Evolutionary conservation across 64 coral and sea anemone genomes (phyloP).

Genomic region (Porites lutea): DNA sequence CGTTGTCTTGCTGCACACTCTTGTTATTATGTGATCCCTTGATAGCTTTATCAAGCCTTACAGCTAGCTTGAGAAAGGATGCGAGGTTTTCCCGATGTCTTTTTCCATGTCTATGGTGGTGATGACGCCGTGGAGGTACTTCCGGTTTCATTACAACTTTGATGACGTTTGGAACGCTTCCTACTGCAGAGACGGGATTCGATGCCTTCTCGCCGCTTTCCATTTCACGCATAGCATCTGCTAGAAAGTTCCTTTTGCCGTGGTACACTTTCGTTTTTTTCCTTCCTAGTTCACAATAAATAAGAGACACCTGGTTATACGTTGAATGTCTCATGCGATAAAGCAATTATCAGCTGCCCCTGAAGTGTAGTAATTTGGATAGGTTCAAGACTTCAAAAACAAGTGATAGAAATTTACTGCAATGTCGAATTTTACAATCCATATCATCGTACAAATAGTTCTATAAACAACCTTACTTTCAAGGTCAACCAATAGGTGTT

Average conservation of each 20-base stretch:
- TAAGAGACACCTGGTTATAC: neutral
- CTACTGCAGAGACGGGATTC: neutral
- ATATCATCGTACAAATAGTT: too few species aligned
- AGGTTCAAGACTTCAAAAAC: too few species aligned
- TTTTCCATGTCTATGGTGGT: slow-evolving; percentile 3
- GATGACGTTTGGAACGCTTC: slow-evolving; percentile 5
- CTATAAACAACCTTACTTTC: too few species aligned
- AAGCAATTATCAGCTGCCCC: too few species aligned
- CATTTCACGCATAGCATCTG: slow-evolving; percentile 80
- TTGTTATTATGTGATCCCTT: neutral
- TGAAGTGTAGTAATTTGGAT: too few species aligned
- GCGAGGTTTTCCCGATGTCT: neutral
- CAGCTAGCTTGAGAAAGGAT: slow-evolving; percentile 1
- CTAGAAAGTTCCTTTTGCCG: slow-evolving; percentile 52
- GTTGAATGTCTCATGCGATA: too few species aligned
- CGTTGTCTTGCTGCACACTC: neutral
- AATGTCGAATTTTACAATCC: too few species aligned
- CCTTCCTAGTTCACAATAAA: neutral
- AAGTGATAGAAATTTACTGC: too few species aligned
- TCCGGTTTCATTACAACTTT: slow-evolving; percentile 21
- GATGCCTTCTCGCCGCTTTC: slow-evolving; percentile 15
- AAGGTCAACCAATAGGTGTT: too few species aligned
- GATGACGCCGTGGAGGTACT: slow-evolving; percentile 5
- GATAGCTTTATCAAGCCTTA: neutral
- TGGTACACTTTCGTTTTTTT: neutral